phyloP scores from a whole-genome alignment of 2,888 invertebrate genomes.

The Netelia inedita region DNA sequence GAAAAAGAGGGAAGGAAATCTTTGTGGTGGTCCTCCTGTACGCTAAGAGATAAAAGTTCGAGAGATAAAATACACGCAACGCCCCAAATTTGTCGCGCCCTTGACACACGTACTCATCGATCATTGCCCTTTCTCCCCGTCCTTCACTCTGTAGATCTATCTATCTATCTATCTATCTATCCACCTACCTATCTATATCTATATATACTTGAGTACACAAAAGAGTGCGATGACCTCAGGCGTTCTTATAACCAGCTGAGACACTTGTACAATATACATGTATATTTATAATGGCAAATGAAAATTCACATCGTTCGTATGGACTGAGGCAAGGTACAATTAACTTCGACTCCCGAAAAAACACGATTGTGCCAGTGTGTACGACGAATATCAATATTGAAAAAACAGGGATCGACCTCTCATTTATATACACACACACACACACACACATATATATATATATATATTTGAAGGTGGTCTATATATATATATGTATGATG shows the following conservation, averaged over 20 bases:
- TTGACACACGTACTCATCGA: conserved; percentile 59
- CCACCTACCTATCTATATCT: neutral
- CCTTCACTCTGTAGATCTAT: neutral
- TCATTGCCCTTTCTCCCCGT: conserved; percentile 38
- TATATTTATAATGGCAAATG: neutral
- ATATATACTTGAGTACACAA: conserved; percentile 3
- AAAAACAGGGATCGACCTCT: conserved; percentile 22
- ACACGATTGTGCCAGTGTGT: neutral
- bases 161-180: neutral
- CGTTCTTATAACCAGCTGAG: conserved; percentile 29
- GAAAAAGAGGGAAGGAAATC: conserved; percentile 3
- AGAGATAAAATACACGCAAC: conserved; percentile 52
- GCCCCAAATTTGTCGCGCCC: conserved; percentile 64
- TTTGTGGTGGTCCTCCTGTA: conserved; percentile 8
- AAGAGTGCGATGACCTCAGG: conserved; percentile 32
- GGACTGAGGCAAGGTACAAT: neutral
- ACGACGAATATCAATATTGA: neutral
- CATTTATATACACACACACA: conserved; percentile 19
- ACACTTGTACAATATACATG: neutral
- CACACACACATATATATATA: neutral
- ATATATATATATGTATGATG: neutral
- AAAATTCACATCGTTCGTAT: neutral
- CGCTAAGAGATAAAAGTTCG: conserved; percentile 24
- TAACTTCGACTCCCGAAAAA: neutral
- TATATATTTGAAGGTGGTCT: neutral